Evolutionary conservation across 2,113 vertebrate species (phyloP).

Genomic region (Bufo bufo): DNA sequence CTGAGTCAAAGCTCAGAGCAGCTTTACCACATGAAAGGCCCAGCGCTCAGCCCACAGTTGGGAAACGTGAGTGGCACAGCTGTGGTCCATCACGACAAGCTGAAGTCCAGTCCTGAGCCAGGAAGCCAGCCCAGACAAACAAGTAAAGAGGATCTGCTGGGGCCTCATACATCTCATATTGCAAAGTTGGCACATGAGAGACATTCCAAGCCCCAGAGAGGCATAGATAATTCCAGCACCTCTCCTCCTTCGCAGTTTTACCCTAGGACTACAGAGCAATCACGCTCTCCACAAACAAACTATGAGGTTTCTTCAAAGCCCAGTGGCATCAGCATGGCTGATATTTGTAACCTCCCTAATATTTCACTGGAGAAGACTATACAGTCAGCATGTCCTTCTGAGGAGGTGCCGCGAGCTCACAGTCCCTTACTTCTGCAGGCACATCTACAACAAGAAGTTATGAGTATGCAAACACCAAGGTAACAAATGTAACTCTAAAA

Average conservation of each 20-base stretch:
- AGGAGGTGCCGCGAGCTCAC: not conserved
- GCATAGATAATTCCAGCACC: not conserved
- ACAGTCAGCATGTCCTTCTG: not conserved
- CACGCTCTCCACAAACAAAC: not conserved
- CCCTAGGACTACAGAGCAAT: not conserved
- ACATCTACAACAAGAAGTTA: not conserved
- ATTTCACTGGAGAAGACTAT: not conserved
- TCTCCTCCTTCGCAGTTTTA: not conserved
- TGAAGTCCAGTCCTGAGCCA: not conserved
- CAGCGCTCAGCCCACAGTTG: not conserved
- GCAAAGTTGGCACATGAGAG: not conserved
- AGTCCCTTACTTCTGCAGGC: not conserved
- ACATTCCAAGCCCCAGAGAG: slow-evolving; percentile 12
- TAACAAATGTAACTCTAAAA: not conserved
- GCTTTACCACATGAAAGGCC: slow-evolving; percentile 64
- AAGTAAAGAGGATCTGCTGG: not conserved
- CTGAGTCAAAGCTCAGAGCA: slow-evolving; percentile 77
- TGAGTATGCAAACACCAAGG: slow-evolving; percentile 6
- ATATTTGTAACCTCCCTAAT: not conserved
- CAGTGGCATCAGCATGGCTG: not conserved
- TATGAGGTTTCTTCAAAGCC: not conserved
- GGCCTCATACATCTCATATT: not conserved
- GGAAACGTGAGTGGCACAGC: slow-evolving; percentile 17
- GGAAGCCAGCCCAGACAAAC: slow-evolving; percentile 45
- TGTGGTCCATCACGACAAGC: not conserved